Evolutionary conservation across 2,888 invertebrate species (phyloP), one percentile per base, ranked within the genome.

Genomic region (Drosophila engyochracea): DNA sequence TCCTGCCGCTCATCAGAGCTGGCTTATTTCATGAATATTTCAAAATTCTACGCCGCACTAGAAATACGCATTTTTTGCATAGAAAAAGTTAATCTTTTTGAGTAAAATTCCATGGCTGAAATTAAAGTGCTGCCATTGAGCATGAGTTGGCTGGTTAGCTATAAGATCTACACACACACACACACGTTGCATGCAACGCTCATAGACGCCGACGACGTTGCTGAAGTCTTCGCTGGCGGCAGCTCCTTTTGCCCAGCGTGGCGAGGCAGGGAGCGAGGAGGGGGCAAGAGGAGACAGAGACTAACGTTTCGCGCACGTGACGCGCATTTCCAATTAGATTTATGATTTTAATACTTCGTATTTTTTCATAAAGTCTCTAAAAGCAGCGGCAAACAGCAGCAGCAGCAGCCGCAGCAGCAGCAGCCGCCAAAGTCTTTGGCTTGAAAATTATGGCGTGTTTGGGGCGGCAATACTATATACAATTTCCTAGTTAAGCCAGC

Each of bases 271-370:
- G 31, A 9, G 35, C 14, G 25, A 16, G 22, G n/a, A 30, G 19
- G 30, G 6, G 54, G 22, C 35, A 51, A 35, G 54, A 33, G 67
- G 73, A 74, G 87, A 85, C 89, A 83, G 85, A 83, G 90, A 91
- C 80, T 91, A 89, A 90, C 90, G 89, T 81, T 91, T 75, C 70
- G 79, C 81, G 91, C 91, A 91, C 91, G 91, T 91, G 91, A 91
- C 91, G 78, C 81, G 91, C 91, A 91, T 91, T 85, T 85, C 74
- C 91, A 91, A 91, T 91, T 88, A 83, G 85, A 85, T 88, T 89
- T 91, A 89, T 91, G 90, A 91, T 87, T 91, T 89, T 90, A 88
- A 91, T 91, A 91, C 91, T 89, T 90, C 85, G 91, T 90, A 91
- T 90, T 90, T 91, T 91, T 85, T 89, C 91, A 91, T 91, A 91